Conservation (phyloP, 2,888 invertebrate genomes). For the Nomada lathburiana region DNA sequence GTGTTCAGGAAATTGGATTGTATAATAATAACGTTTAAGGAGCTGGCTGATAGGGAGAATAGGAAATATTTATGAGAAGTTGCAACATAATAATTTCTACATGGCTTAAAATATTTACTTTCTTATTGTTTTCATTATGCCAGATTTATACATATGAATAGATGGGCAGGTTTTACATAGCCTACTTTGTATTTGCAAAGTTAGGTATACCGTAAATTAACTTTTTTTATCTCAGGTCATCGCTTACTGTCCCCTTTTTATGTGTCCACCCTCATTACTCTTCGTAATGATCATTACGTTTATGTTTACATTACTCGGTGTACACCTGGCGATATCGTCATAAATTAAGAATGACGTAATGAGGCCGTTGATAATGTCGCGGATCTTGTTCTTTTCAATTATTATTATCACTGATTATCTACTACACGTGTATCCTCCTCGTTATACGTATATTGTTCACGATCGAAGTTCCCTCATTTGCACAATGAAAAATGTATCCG, state of each 20-base stretch:
- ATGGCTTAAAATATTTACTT: no score
- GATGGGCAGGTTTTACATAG: no score
- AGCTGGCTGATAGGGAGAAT: no score
- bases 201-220: no score
- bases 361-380: slow-evolving; percentile 16
- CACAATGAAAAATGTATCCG: neutral
- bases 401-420: slow-evolving; percentile 4
- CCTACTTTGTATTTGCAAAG: no score
- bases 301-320: neutral
- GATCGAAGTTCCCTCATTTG: neutral
- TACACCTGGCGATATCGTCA: neutral
- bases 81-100: no score
- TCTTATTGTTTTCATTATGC: no score
- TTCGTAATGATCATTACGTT: slow-evolving; percentile 8
- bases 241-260: neutral
- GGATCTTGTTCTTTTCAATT: slow-evolving; percentile 13
- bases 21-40: no score
- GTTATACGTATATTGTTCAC: neutral
- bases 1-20: no score
- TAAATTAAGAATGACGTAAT: slow-evolving; percentile 29
- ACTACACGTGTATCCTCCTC: neutral
- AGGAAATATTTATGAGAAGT: no score
- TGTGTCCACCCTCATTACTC: neutral
- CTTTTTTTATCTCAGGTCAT: no score
- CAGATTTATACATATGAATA: no score